These are phyloP conservation scores for Manis javanica DNA, from an alignment of 2,797 vertebrate species.

Conservation along the genomic window DNA sequence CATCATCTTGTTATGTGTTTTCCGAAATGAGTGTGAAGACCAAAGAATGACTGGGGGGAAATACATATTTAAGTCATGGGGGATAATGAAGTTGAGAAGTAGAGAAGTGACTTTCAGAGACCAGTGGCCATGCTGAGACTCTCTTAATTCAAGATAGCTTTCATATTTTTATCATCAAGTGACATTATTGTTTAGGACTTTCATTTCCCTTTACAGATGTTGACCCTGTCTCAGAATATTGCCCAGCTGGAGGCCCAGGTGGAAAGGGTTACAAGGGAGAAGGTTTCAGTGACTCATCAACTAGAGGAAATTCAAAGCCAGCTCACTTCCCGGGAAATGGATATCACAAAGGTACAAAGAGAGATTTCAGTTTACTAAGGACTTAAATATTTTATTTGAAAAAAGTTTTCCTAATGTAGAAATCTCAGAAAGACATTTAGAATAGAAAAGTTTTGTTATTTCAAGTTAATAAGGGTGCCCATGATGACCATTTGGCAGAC, in stretches of 20 bases:
- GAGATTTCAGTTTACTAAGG: neutral
- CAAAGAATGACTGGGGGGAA: neutral
- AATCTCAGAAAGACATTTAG: conserved; percentile 15
- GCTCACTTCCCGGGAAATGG: conserved; percentile 88
- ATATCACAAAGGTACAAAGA: conserved; percentile 90
- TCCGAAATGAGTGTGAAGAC: neutral
- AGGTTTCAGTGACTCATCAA: conserved; percentile 88
- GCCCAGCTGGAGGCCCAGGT: conserved; percentile 90
- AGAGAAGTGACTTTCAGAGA: neutral
- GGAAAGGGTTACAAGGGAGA: conserved; percentile 91
- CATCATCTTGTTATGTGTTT: neutral
- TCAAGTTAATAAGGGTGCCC: neutral
- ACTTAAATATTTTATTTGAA: neutral
- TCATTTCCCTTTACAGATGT: conserved; percentile 86
- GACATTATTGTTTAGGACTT: neutral
- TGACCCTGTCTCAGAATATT: conserved; percentile 89
- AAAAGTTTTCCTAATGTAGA: neutral
- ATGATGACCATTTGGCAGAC: neutral
- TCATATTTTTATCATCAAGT: conserved; percentile 22
- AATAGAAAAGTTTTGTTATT: conserved; percentile 29
- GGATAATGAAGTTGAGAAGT: neutral
- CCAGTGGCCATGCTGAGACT: neutral
- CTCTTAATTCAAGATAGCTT: neutral
- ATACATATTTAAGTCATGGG: too few relatives aligned
- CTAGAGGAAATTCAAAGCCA: conserved; percentile 90